Evolutionary conservation across 1,140 invertebrate species (phyloP).

Genomic region (Mercenaria mercenaria): DNA sequence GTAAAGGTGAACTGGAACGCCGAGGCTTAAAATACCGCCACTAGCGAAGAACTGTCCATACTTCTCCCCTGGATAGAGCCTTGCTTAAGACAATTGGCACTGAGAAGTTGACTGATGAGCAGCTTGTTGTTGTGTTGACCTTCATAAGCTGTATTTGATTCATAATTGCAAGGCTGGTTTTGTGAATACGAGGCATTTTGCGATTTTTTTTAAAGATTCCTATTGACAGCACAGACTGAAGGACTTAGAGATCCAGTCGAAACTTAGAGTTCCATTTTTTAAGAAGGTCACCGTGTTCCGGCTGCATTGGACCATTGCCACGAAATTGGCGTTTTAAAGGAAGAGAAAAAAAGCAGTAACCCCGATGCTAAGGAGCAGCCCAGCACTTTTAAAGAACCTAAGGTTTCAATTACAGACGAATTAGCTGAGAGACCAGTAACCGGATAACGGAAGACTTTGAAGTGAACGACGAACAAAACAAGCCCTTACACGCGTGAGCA

Average conservation of each 20-base stretch:
- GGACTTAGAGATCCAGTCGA: background rate
- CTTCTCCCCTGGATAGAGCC: background rate
- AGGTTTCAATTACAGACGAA: too few species aligned
- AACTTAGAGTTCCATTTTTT: background rate
- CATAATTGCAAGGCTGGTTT: background rate
- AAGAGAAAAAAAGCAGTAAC: too few species aligned
- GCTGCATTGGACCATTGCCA: background rate
- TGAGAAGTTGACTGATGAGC: background rate
- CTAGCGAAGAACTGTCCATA: background rate
- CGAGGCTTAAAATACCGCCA: background rate
- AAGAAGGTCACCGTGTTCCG: background rate
- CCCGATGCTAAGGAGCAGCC: too few species aligned
- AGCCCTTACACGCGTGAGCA: too few species aligned
- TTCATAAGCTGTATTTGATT: background rate
- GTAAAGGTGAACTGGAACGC: background rate
- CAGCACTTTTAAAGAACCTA: too few species aligned
- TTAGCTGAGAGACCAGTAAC: background rate
- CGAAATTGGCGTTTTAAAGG: background rate
- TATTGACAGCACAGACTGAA: background rate
- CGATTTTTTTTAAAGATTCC: background rate
- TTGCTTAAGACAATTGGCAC: background rate
- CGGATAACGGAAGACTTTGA: background rate
- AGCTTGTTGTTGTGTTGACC: background rate
- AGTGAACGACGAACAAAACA: background rate
- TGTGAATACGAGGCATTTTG: background rate